Conservation (phyloP, 2,888 invertebrate genomes). For the Charanyca ferruginea region DNA sequence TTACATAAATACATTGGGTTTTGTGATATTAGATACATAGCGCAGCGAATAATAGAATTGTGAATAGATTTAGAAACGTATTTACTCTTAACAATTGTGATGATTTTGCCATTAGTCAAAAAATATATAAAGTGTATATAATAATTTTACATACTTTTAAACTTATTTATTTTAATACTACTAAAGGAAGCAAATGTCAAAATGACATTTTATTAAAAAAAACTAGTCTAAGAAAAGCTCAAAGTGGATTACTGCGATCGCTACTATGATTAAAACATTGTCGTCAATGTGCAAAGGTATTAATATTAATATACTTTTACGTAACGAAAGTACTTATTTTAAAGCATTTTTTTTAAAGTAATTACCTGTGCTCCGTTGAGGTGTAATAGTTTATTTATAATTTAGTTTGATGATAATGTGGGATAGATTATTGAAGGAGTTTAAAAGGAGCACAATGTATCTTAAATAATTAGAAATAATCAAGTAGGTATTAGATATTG, state of each 20-base stretch:
- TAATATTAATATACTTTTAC: slow-evolving; percentile 61
- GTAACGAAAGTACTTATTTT: slow-evolving; percentile 64
- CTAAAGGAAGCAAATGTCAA: slow-evolving; percentile 74
- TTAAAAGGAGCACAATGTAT: slow-evolving; percentile 55
- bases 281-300: slow-evolving; percentile 67
- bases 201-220: slow-evolving; percentile 70
- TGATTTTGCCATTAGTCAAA: slow-evolving; percentile 90
- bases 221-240: slow-evolving; percentile 78
- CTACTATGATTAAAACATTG: slow-evolving; percentile 65
- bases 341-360: slow-evolving; percentile 65
- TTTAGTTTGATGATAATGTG: slow-evolving; percentile 42
- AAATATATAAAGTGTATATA: slow-evolving; percentile 75
- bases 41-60: slow-evolving; percentile 59
- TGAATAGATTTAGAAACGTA: slow-evolving; percentile 67
- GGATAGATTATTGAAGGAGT: slow-evolving; percentile 30
- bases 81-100: slow-evolving; percentile 89
- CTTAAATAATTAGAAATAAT: slow-evolving; percentile 62
- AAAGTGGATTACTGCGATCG: slow-evolving; percentile 72
- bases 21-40: slow-evolving; percentile 67
- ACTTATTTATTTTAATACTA: slow-evolving; percentile 70
- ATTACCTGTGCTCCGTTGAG: slow-evolving; percentile 85
- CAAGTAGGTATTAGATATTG: slow-evolving; percentile 29
- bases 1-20: slow-evolving; percentile 64
- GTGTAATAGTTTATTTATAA: slow-evolving; percentile 73
- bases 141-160: slow-evolving; percentile 52